Percentiles rank a stretch among this genome's conserved stretches.
phyloP scores from a whole-genome alignment of 2,797 vertebrate species.

The Trichosurus vulpecula region DNA sequence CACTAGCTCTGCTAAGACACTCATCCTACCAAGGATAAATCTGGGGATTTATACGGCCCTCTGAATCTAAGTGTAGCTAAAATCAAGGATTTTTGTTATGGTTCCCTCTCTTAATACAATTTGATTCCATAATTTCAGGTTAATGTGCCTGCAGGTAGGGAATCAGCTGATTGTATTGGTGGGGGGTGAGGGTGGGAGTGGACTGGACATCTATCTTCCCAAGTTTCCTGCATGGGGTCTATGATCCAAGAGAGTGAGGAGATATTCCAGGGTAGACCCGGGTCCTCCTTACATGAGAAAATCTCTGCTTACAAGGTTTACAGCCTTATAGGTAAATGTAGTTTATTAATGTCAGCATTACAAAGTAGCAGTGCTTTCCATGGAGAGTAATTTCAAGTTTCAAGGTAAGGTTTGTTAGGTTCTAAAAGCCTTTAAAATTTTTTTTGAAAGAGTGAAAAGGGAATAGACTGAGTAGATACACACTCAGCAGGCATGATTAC shows the following conservation, averaged over 20 bases:
- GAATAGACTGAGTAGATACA: background rate
- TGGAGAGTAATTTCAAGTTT: background rate
- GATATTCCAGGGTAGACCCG: background rate
- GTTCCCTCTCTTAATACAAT: background rate
- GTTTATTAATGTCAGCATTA: background rate
- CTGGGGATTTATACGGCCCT: background rate
- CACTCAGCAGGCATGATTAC: background rate
- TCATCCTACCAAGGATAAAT: background rate
- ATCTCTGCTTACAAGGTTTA: background rate
- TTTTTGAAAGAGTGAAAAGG: background rate
- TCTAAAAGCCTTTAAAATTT: background rate
- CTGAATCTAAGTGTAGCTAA: background rate
- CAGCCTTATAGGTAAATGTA: background rate
- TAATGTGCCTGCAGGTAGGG: background rate
- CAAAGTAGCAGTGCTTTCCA: background rate
- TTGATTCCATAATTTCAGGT: background rate
- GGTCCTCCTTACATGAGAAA: background rate
- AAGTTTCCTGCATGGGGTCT: background rate
- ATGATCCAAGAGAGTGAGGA: background rate
- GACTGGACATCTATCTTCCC: background rate
- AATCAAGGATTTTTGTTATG: background rate
- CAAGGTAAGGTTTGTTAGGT: conserved; percentile 9
- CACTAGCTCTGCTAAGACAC: background rate
- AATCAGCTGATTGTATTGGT: background rate
- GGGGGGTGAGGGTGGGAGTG: too few relatives aligned